Evolutionary conservation across 2,113 vertebrate species (phyloP).

Genomic region (Pluvianellus socialis): DNA sequence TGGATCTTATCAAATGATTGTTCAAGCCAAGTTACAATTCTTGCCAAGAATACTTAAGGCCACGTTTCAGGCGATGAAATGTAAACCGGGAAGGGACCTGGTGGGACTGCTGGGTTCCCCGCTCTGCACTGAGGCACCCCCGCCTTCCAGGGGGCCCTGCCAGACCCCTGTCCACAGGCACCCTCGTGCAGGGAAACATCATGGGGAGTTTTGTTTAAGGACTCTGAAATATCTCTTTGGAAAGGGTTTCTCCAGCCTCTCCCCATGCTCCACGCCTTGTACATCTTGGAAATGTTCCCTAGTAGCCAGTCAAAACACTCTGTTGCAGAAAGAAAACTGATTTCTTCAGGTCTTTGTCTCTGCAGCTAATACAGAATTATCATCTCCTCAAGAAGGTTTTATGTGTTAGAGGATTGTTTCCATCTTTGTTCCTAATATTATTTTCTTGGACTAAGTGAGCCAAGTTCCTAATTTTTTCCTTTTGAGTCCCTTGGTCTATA

Average conservation of each 20-base stretch:
- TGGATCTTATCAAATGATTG: slow-evolving; percentile 27
- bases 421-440: neutral
- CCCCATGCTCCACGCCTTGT: neutral
- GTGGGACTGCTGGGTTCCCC: neutral
- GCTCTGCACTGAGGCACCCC: neutral
- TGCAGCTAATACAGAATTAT: neutral
- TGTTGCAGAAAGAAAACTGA: slow-evolving; percentile 21
- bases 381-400: neutral
- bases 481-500: neutral
- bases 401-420: neutral
- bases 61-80: rapidly evolving
- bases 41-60: slow-evolving; percentile 20
- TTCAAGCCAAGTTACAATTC: neutral
- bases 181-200: neutral
- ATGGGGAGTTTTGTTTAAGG: neutral
- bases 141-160: neutral
- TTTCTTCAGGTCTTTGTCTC: slow-evolving; percentile 1
- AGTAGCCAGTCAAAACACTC: neutral
- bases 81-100: neutral
- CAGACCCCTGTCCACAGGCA: rapidly evolving
- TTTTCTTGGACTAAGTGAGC: neutral
- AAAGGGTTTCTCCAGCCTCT: neutral
- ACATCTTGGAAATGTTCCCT: slow-evolving; percentile 18
- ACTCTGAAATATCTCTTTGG: neutral
- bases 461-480: neutral